Evolutionary conservation across 1,140 invertebrate genomes (phyloP), one percentile per base, ranked within the genome.

Genomic region (Drusus annulatus): DNA sequence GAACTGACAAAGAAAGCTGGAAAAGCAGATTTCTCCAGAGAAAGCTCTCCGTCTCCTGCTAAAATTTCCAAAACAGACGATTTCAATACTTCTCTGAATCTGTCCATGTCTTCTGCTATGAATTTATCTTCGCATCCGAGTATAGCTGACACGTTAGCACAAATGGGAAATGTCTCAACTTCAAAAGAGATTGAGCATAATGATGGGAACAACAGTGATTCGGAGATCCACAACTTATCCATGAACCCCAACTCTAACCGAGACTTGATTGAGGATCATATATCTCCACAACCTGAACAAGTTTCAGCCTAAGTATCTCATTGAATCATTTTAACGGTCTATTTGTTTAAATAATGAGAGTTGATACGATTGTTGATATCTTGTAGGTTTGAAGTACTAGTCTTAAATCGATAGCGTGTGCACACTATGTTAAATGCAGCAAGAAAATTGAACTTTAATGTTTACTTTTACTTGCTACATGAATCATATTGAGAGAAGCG

Each of bases 1-100:
- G 89, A 90, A 80, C 81, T 90, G 68, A 90, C 88, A 0, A 90
- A 90, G 76, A 90, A 90, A 81, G 89, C 89, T 0, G 89, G 88
- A 8, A 87, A 89, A 85, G 86, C 88, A 0, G 89, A 90, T 80
- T 90, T 89, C 80, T 84, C 86, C 68, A 79, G 85, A 0, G 88
- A 90, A 81, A 87, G 87, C 76, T 69, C 63, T 36, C 87, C 85
- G 76, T 86, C 89, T 78, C 85, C 86, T 10, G 75, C 87, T n/a
- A 90, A 89, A 80, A 80, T 89, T 54, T 81, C 86, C 0, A 89
- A 89, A 45, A 60, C 84, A 13, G 89, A 90, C 54, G 88, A 89
- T 68, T 77, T 86, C 6, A 82, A 85, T 21, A 82, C 85, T 13
- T 80, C 85, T 10, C 78, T 87, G 65, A 85, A 88, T 25, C 80